Conservation (phyloP, 2,888 invertebrate genomes). For the Rhogogaster chlorosoma region DNA sequence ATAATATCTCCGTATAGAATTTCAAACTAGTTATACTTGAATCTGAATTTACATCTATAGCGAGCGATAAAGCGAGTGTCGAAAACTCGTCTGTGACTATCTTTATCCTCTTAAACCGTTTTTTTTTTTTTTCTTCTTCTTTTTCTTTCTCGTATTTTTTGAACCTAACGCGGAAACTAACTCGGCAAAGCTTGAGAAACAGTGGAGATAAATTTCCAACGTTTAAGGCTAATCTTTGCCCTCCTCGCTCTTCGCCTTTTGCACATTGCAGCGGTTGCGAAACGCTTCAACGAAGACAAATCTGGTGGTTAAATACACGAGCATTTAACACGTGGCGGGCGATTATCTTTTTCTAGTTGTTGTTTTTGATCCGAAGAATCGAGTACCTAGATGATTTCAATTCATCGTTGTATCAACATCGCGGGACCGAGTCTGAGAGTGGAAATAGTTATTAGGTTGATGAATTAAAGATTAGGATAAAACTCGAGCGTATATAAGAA, state of each 20-base stretch:
- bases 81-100: conserved; percentile 26
- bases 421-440: not conserved
- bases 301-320: conserved; percentile 28
- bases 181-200: conserved; percentile 21
- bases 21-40: not conserved
- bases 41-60: not conserved
- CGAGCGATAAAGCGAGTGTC: not conserved
- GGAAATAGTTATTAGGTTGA: not conserved
- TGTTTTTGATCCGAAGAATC: too few relatives aligned
- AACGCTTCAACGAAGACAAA: conserved; percentile 44
- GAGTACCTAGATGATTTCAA: not conserved
- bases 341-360: not conserved
- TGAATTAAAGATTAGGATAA: not conserved
- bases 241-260: not conserved
- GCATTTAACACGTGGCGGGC: not conserved
- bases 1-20: not conserved
- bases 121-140: not conserved
- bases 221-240: conserved; percentile 45
- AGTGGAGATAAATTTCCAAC: conserved; percentile 33
- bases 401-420: not conserved
- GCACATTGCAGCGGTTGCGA: not conserved
- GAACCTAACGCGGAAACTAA: not conserved
- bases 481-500: not conserved
- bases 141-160: not conserved
- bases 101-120: not conserved